Conservation (phyloP, 2,113 vertebrate species). For the Hepsetus odoe region DNA sequence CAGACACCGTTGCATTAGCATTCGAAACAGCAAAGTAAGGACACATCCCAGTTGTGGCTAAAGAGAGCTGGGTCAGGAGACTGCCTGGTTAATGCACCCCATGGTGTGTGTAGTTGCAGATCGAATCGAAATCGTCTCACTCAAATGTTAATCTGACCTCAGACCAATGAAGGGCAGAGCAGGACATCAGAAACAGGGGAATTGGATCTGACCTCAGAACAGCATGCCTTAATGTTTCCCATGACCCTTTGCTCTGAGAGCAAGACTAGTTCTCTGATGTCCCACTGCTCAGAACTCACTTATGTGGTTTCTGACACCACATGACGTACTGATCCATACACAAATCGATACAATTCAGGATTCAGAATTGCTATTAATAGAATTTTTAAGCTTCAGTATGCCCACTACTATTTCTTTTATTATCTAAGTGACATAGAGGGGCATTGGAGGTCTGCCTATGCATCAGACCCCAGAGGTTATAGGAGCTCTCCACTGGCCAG, state of each 20-base stretch:
- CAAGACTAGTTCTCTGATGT: background rate
- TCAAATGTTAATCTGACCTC: conserved; percentile 29
- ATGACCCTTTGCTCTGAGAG: background rate
- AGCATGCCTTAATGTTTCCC: conserved; percentile 19
- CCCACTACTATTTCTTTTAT: too few relatives aligned
- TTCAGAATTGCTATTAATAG: too few relatives aligned
- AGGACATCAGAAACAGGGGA: conserved; percentile 8
- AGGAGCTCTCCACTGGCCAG: too few relatives aligned
- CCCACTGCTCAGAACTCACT: background rate
- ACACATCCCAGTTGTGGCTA: conserved; percentile 59
- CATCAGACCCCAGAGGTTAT: too few relatives aligned
- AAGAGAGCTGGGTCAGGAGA: conserved; percentile 51
- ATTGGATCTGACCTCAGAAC: conserved; percentile 19
- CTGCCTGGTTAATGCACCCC: conserved; percentile 46
- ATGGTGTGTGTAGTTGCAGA: conserved; percentile 20
- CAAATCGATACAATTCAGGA: background rate
- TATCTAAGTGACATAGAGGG: too few relatives aligned
- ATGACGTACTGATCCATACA: background rate
- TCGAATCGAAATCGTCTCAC: conserved; percentile 2
- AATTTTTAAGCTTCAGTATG: too few relatives aligned
- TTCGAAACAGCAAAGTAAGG: conserved; percentile 38
- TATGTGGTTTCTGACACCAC: background rate
- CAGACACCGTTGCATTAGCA: conserved; percentile 65
- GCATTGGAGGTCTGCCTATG: too few relatives aligned
- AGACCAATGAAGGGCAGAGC: background rate